These are phyloP conservation scores for Alligator mississippiensis DNA, from an alignment of 2,113 vertebrate species.

Conservation along the genomic window DNA sequence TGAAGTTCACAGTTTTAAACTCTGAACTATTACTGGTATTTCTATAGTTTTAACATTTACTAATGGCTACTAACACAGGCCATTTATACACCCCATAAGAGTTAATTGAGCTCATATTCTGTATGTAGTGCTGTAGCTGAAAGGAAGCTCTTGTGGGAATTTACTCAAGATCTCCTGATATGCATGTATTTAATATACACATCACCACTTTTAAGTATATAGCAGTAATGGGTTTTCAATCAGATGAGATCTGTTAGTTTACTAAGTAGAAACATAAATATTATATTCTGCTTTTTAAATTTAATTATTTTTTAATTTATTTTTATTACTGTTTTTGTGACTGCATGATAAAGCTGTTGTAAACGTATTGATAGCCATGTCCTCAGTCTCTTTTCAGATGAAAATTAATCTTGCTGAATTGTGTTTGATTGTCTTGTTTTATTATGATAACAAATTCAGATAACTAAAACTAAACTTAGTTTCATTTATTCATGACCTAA, in stretches of 20 bases:
- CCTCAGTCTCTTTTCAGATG: neutral
- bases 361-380: neutral
- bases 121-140: neutral
- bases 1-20: neutral
- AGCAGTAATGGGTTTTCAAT: neutral
- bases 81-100: neutral
- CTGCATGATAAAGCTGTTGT: neutral
- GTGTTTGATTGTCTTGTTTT: neutral
- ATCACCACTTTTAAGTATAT: neutral
- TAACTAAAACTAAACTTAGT: neutral
- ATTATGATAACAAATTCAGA: neutral
- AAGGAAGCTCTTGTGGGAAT: neutral
- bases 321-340: neutral
- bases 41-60: neutral
- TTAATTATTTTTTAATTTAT: neutral
- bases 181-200: neutral
- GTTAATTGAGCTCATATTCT: neutral
- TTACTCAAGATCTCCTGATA: neutral
- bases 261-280: neutral
- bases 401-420: neutral
- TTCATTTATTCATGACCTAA: neutral
- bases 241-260: neutral
- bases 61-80: neutral
- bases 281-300: neutral
- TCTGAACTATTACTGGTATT: neutral